phyloP scores from a whole-genome alignment of 2,113 vertebrate species.

The Xenus cinereus region DNA sequence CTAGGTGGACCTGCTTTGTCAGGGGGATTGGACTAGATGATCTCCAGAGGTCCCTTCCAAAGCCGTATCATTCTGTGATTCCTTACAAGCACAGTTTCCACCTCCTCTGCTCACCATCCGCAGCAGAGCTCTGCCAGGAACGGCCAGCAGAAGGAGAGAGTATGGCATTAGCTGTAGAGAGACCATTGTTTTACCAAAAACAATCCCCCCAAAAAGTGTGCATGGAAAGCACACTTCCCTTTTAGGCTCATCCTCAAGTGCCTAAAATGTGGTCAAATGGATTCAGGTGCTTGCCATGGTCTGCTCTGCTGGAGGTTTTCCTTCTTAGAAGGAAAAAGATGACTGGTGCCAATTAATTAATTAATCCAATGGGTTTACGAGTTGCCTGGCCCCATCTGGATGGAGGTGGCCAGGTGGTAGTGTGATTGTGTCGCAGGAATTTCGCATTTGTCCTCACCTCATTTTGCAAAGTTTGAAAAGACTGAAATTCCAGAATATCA shows the following conservation, averaged over 20 bases:
- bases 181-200: neutral
- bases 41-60: no score
- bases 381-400: neutral
- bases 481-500: rapidly evolving
- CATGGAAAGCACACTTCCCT: rapidly evolving
- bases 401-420: rapidly evolving
- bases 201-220: rapidly evolving
- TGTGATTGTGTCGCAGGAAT: rapidly evolving
- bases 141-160: rapidly evolving
- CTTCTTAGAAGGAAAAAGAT: neutral
- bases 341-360: neutral
- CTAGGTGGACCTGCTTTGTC: no score
- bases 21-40: no score
- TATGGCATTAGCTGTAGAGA: neutral
- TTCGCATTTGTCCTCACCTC: neutral
- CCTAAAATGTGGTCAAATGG: neutral
- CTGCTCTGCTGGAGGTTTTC: neutral
- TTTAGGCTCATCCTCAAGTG: neutral
- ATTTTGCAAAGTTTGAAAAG: neutral
- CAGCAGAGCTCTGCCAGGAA: neutral
- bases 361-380: neutral
- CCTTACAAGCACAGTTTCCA: neutral
- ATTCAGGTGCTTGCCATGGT: rapidly evolving
- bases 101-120: rapidly evolving
- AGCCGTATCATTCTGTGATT: no score